Evolutionary conservation across 2,797 vertebrate species (phyloP).

Genomic region (Naso thynnoides): DNA sequence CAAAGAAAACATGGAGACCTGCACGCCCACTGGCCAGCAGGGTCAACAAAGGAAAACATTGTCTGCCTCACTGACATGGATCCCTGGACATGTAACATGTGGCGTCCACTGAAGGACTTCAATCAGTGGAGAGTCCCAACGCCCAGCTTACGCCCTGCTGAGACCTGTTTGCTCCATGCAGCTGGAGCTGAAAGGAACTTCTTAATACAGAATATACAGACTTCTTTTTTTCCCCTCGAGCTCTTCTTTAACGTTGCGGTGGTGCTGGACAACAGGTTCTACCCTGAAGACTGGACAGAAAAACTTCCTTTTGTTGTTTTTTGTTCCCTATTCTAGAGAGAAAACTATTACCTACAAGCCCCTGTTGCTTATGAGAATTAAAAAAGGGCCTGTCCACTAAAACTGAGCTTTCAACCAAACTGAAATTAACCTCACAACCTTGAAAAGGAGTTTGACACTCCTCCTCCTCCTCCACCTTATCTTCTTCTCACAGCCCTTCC

Average conservation of each 20-base stretch:
- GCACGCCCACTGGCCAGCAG: slow-evolving; percentile 2
- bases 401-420: slow-evolving; percentile 79
- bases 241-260: slow-evolving; percentile 51
- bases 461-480: slow-evolving; percentile 27
- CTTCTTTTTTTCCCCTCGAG: slow-evolving; percentile 16
- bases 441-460: slow-evolving; percentile 65
- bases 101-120: slow-evolving; percentile 47
- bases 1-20: slow-evolving; percentile 3
- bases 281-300: slow-evolving; percentile 46
- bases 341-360: slow-evolving; percentile 33
- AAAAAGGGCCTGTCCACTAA: slow-evolving; percentile 53
- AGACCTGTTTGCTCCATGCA: slow-evolving; percentile 42
- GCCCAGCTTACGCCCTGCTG: slow-evolving; percentile 40
- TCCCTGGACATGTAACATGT: slow-evolving; percentile 27
- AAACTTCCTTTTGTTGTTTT: slow-evolving; percentile 41
- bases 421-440: slow-evolving; percentile 64
- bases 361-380: slow-evolving; percentile 51
- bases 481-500: slow-evolving; percentile 41
- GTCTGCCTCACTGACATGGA: slow-evolving; percentile 17
- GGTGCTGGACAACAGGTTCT: slow-evolving; percentile 53
- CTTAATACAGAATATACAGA: slow-evolving; percentile 45
- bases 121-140: slow-evolving; percentile 36
- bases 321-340: slow-evolving; percentile 26
- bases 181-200: slow-evolving; percentile 56
- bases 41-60: slow-evolving; percentile 21